These are phyloP conservation scores for Stenodera caucasica DNA, from an alignment of 2,888 invertebrate species.

Conservation along the genomic window DNA sequence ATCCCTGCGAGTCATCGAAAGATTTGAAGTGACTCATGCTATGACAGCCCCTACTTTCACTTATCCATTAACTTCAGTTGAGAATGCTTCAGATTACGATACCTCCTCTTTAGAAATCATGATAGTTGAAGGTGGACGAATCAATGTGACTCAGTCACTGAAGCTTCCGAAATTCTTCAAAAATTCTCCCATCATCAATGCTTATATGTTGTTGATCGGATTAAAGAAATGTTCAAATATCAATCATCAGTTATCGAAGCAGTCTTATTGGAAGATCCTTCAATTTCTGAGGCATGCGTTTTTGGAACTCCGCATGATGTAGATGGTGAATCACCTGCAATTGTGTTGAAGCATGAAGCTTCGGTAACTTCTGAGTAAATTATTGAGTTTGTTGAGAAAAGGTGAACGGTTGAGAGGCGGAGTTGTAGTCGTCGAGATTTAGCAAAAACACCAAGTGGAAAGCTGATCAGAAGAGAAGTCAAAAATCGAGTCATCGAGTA, in stretches of 20 bases:
- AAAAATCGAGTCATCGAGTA: too few species aligned
- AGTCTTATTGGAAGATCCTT: conserved; percentile 45
- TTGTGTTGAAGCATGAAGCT: conserved; percentile 33
- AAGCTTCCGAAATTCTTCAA: too few species aligned
- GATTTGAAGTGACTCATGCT: too few species aligned
- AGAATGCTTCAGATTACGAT: too few species aligned
- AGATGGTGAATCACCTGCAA: conserved; percentile 48
- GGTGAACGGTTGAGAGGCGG: conserved; percentile 48
- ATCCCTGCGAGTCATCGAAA: too few species aligned
- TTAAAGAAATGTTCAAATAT: conserved; percentile 60
- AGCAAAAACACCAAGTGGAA: conserved; percentile 48
- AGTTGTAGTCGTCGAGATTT: conserved; percentile 43
- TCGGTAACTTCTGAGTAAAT: conserved; percentile 39
- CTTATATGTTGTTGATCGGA: conserved; percentile 58
- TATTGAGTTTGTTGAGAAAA: conserved; percentile 40
- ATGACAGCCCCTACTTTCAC: too few species aligned
- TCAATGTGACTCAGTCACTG: too few species aligned
- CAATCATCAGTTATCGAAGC: conserved; percentile 48
- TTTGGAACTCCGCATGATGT: conserved; percentile 46
- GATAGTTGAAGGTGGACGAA: too few species aligned
- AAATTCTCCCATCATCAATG: too few species aligned
- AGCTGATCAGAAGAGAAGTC: too few species aligned
- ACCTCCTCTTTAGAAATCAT: too few species aligned
- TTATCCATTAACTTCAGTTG: too few species aligned
- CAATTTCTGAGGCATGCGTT: conserved; percentile 41